Base-by-base conservation (phyloP, 2,888 invertebrate genomes). In the Drosophila parthenogenetica region DNA sequence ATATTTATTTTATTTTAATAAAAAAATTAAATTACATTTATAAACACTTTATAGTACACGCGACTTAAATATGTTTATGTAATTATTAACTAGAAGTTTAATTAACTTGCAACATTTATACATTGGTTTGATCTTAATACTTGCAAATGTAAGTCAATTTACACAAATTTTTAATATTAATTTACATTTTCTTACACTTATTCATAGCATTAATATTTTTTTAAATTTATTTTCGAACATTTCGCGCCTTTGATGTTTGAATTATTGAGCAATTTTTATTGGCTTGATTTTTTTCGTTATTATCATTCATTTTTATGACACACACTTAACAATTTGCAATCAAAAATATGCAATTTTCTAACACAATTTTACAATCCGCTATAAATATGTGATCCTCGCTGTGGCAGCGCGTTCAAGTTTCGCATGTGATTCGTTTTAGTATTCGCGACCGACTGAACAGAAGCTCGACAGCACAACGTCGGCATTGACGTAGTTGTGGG, bases 361-460 rank as follows among this genome's bases (percentile, higher is more conserved):
- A 55, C 39, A 49, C 45, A 49, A 37, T 17, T 17, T n/a, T 17
- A 11, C 16, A 57, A 39, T 63, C 16, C 17, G 13, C 50, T 8
- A 19, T 50, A 13, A 32, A n/a, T 65, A 19, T 42, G 19, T 66
- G 54, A 55, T 65, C 51, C 46, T 50, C 39, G 13, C 13, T 53
- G 19, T 11, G 2, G 10, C 29, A 45, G 16, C 7, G 3, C 17
- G 51, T 48, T 13, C 4, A 37, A 50, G 48, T 42, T 35, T 63
- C 55, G 69, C 84, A 59, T 76, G 73, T 71, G 87, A 67, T 69
- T 66, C 62, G 70, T 72, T 73, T 76, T 72, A 77, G 85, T 73
- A 68, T 51, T 70, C 89, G 84, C 72, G 70, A 74, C 76, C 73
- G 73, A 87, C 89, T 84, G 69, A 77, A 62, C 57, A 55, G 42